Conservation (phyloP, 2,113 vertebrate species). For the Meleagris gallopavo region DNA sequence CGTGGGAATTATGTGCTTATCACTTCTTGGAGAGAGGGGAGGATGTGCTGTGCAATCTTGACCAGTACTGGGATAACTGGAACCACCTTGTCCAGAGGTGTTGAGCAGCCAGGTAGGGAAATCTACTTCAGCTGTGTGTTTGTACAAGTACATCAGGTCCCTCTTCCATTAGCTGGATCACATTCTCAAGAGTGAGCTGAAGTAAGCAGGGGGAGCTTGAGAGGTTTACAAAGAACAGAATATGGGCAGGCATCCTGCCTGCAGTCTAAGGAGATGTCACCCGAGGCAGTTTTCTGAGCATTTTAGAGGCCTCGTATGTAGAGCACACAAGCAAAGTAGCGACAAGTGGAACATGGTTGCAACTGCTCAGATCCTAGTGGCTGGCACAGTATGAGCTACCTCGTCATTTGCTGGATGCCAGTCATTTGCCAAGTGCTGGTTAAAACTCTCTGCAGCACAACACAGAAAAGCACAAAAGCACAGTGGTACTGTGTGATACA, state of each 20-base stretch:
- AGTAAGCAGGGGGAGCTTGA: background rate
- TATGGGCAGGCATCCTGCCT: background rate
- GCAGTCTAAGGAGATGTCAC: background rate
- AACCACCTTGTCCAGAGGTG: background rate
- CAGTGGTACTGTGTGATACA: background rate
- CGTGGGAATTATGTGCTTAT: background rate
- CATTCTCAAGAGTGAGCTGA: background rate
- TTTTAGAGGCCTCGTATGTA: background rate
- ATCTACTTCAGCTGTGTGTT: background rate
- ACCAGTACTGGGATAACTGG: background rate
- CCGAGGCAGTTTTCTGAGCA: background rate
- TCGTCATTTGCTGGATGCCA: background rate
- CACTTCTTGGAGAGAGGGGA: background rate
- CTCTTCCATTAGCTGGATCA: background rate
- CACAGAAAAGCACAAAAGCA: background rate
- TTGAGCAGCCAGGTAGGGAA: background rate
- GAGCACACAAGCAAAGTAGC: background rate
- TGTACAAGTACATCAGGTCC: background rate
- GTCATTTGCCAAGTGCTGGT: background rate
- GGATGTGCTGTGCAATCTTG: background rate
- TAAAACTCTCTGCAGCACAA: background rate
- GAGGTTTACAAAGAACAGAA: background rate
- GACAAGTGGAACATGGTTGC: background rate
- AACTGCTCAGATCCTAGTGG: background rate
- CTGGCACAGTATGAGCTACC: rapidly evolving